Percentiles rank a stretch among this genome's conserved stretches.
Conservation (phyloP, 2,888 invertebrate genomes). For the Andrena dorsata region DNA sequence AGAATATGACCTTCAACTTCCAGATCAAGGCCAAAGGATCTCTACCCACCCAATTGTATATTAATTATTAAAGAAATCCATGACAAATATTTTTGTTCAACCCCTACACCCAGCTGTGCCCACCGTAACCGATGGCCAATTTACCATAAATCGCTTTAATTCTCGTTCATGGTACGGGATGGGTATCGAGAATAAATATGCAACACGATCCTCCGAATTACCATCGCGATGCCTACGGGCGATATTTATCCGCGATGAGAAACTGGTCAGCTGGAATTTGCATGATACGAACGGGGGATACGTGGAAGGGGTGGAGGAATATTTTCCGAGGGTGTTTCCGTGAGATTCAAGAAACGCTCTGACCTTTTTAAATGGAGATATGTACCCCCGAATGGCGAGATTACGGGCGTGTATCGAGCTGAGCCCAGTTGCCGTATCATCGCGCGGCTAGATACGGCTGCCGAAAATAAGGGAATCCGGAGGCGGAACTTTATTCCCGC, state of each 20-base stretch:
- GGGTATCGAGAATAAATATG: background rate
- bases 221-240: background rate
- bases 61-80: no score
- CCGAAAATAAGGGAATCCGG: background rate
- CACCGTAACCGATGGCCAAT: no score
- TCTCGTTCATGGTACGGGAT: no score
- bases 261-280: slow-evolving; percentile 10
- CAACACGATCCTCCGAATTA: background rate
- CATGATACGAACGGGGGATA: slow-evolving; percentile 1
- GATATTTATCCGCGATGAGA: background rate
- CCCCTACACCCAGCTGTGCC: no score
- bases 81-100: no score
- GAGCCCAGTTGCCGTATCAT: slow-evolving; percentile 1
- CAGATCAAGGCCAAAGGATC: no score
- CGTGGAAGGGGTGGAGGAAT: background rate
- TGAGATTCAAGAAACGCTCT: background rate
- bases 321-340: background rate
- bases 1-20: no score
- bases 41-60: no score
- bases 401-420: background rate
- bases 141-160: no score
- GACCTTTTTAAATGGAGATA: slow-evolving; percentile 23
- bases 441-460: background rate
- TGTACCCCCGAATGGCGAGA: background rate
- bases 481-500: background rate